Percentiles rank a stretch among this genome's conserved stretches.
These are phyloP conservation scores for Haemorhous mexicanus DNA, from an alignment of 2,113 vertebrate genomes.

Conservation along the genomic window DNA sequence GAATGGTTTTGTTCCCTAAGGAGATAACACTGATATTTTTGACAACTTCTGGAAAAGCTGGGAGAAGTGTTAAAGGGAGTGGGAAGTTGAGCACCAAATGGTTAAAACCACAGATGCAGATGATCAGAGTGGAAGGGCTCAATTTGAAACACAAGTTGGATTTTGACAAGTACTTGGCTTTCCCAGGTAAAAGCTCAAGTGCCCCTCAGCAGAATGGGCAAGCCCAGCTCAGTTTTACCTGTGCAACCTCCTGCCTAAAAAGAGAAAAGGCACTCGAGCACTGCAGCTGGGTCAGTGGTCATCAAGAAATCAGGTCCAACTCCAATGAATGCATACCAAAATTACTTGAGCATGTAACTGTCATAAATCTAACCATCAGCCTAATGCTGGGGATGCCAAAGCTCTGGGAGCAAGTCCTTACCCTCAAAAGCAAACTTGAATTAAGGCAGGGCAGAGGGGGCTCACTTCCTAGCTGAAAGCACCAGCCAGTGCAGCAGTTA, in stretches of 20 bases:
- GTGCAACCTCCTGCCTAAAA: neutral
- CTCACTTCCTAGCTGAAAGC: neutral
- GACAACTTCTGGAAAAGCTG: neutral
- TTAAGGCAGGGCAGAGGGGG: neutral
- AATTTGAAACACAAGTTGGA: accelerated
- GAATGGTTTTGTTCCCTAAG: neutral
- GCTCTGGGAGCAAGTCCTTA: neutral
- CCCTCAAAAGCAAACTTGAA: neutral
- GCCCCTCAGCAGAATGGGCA: neutral
- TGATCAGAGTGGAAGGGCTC: neutral
- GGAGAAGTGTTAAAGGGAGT: neutral
- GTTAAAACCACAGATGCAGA: neutral
- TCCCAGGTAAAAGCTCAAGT: neutral
- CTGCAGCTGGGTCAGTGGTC: neutral
- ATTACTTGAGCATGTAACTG: accelerated
- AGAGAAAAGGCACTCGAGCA: neutral
- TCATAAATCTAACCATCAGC: neutral
- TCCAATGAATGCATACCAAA: neutral
- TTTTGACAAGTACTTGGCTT: neutral
- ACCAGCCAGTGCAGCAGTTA: neutral
- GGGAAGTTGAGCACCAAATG: neutral
- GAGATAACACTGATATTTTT: neutral
- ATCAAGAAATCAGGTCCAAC: neutral
- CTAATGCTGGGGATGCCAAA: neutral
- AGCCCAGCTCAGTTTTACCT: neutral